phyloP scores from a whole-genome alignment of 2,888 invertebrate species.

The Pseudoips prasinana region DNA sequence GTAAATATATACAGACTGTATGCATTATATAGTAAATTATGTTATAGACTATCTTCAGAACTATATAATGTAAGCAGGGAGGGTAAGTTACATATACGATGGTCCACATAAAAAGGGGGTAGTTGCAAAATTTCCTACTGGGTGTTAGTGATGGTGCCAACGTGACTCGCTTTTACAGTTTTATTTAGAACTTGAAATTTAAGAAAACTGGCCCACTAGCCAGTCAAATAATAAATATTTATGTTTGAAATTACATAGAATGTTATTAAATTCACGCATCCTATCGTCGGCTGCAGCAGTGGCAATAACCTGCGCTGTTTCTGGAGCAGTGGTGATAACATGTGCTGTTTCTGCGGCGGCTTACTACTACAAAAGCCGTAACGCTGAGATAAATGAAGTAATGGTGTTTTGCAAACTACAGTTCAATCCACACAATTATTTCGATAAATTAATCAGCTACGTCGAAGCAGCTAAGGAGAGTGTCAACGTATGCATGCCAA shows the following conservation, averaged over 20 bases:
- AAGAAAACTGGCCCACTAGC: slow-evolving; percentile 48
- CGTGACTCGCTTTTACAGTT: slow-evolving; percentile 51
- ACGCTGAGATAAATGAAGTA: slow-evolving; percentile 66
- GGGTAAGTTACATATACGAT: no score
- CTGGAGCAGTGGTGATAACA: slow-evolving; percentile 66
- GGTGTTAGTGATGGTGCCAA: slow-evolving; percentile 29
- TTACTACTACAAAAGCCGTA: slow-evolving; percentile 65
- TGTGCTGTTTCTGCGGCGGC: slow-evolving; percentile 71
- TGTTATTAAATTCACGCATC: slow-evolving; percentile 63
- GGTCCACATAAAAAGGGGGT: slow-evolving; percentile 55
- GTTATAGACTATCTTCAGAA: no score
- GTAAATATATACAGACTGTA: no score
- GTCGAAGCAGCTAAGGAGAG: slow-evolving; percentile 63
- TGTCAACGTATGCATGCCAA: slow-evolving; percentile 73
- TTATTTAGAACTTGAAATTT: slow-evolving; percentile 60
- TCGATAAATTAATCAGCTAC: slow-evolving; percentile 70
- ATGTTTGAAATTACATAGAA: slow-evolving; percentile 69
- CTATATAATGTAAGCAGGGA: no score
- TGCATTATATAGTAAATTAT: no score
- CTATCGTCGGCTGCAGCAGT: slow-evolving; percentile 66
- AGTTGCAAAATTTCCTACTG: slow-evolving; percentile 32
- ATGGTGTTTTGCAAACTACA: slow-evolving; percentile 78
- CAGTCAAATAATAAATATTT: slow-evolving; percentile 40
- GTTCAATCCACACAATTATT: slow-evolving; percentile 68
- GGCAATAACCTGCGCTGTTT: slow-evolving; percentile 66